These are phyloP conservation scores for Crocidura indochinensis DNA, from an alignment of 2,797 vertebrate species.

Conservation along the genomic window DNA sequence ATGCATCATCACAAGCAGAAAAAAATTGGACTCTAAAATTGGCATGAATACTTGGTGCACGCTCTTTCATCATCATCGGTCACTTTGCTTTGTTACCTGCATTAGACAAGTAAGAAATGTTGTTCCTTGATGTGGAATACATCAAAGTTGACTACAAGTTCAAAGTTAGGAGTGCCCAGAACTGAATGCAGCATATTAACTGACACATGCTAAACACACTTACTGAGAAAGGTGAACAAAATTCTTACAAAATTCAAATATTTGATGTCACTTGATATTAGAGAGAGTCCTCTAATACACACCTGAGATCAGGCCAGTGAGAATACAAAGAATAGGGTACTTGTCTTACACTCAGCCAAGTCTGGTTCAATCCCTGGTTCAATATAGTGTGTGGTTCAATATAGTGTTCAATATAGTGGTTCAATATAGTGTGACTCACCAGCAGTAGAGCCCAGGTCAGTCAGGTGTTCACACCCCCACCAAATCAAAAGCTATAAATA, in stretches of 20 bases:
- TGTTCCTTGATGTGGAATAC: background rate
- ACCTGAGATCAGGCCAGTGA: background rate
- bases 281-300: background rate
- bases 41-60: too few species aligned
- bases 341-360: too few species aligned
- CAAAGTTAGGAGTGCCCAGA: too few species aligned
- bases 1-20: background rate
- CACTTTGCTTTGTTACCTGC: background rate
- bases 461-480: too few species aligned
- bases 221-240: background rate
- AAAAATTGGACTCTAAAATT: background rate
- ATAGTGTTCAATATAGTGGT: too few species aligned
- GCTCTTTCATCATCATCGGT: background rate
- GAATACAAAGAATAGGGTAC: too few species aligned
- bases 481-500: too few species aligned
- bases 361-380: too few species aligned
- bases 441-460: too few species aligned
- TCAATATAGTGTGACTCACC: too few species aligned
- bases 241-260: background rate
- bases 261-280: background rate
- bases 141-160: background rate
- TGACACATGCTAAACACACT: background rate
- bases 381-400: too few species aligned
- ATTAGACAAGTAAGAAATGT: background rate
- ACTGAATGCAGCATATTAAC: rapidly evolving